A percentile compares a stretch with the other conserved stretches of the same genome.
These are phyloP conservation scores for Callopanchax toddi DNA, from an alignment of 2,113 vertebrate genomes.

Conservation along the genomic window DNA sequence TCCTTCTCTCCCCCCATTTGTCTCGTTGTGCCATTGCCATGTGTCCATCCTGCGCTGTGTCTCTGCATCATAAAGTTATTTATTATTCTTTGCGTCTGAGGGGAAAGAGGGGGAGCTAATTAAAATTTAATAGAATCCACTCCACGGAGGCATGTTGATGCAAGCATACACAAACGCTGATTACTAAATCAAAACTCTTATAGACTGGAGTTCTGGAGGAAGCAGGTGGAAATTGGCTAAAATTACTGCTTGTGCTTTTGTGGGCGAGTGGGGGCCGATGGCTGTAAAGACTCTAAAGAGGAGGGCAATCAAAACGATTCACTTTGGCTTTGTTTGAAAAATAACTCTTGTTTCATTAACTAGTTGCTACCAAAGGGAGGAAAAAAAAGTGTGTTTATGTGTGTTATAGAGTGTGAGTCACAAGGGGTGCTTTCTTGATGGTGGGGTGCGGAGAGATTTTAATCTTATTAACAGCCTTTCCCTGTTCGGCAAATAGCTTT, in stretches of 20 bases:
- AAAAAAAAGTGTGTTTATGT: slow-evolving; percentile 16
- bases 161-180: slow-evolving; percentile 38
- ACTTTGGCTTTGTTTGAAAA: slow-evolving; percentile 24
- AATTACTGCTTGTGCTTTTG: slow-evolving; percentile 3
- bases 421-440: slow-evolving; percentile 51
- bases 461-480: slow-evolving; percentile 77
- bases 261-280: slow-evolving; percentile 8
- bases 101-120: slow-evolving; percentile 60
- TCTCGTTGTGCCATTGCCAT: slow-evolving; percentile 19
- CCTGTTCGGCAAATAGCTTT: slow-evolving; percentile 74
- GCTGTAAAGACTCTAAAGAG: slow-evolving; percentile 17
- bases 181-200: slow-evolving; percentile 51
- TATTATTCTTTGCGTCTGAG: slow-evolving; percentile 66
- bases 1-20: slow-evolving; percentile 1
- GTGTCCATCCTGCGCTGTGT: slow-evolving; percentile 57
- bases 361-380: slow-evolving; percentile 16
- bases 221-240: slow-evolving; percentile 43
- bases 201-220: slow-evolving; percentile 20
- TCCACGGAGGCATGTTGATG: slow-evolving; percentile 30
- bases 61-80: slow-evolving; percentile 70
- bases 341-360: slow-evolving; percentile 42
- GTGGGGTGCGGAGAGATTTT: slow-evolving; percentile 67
- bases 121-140: slow-evolving; percentile 74
- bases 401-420: slow-evolving; percentile 29
- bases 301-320: slow-evolving; percentile 41